phyloP scores from a whole-genome alignment of 2,888 invertebrate genomes.

The Caenorhabditis parvicauda region DNA sequence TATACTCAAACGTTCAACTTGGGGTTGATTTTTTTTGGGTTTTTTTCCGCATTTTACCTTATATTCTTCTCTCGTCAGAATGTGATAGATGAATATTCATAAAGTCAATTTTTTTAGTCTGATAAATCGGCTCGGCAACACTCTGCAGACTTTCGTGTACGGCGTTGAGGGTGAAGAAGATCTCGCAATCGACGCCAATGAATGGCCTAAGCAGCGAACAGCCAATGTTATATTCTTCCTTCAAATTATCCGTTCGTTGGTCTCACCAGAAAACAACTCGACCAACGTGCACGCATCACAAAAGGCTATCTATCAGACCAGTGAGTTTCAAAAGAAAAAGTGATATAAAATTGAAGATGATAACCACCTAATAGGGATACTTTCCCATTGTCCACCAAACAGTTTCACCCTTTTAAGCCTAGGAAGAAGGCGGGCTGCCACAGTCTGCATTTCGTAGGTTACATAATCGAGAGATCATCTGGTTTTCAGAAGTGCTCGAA shows the following conservation, averaged over 20 bases:
- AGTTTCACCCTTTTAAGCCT: no score
- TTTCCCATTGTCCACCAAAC: no score
- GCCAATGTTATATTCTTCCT: slow-evolving; percentile 89
- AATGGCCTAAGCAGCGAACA: slow-evolving; percentile 70
- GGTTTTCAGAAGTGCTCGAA: slow-evolving; percentile 70
- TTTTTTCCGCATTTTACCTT: no score
- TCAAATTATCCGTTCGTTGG: slow-evolving; percentile 22
- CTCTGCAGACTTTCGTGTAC: slow-evolving; percentile 77
- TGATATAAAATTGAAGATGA: no score
- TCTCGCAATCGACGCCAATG: slow-evolving; percentile 59
- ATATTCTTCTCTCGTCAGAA: no score
- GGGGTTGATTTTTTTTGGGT: neutral
- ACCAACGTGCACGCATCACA: slow-evolving; percentile 80
- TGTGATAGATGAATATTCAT: neutral
- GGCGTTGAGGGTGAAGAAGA: slow-evolving; percentile 39
- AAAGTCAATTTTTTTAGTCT: slow-evolving; percentile 71
- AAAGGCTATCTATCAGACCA: slow-evolving; percentile 81
- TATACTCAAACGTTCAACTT: no score
- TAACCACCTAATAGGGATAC: no score
- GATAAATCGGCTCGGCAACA: slow-evolving; percentile 77
- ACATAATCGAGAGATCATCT: neutral
- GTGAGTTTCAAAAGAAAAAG: slow-evolving; percentile 62
- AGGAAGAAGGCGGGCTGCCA: no score
- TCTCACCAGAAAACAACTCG: slow-evolving; percentile 79
- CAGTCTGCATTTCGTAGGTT: neutral